Conservation (phyloP, 2,888 invertebrate species). For the Chalcosyrphus nemorum region DNA sequence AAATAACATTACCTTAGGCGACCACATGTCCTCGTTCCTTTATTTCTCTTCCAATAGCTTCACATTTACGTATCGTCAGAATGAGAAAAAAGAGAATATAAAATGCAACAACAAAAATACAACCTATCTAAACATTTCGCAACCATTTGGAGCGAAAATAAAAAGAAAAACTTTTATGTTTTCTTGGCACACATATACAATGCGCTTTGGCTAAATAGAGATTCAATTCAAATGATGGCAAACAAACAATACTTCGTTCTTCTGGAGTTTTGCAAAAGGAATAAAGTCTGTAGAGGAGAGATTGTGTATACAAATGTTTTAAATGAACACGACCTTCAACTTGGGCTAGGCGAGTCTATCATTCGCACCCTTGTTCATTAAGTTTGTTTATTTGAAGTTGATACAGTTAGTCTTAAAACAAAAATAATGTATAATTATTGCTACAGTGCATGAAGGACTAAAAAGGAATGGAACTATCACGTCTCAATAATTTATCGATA, state of each 20-base stretch:
- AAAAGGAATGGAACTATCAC: no score
- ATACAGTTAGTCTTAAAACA: background rate
- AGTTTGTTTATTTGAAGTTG: background rate
- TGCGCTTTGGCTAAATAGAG: background rate
- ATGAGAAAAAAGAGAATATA: background rate
- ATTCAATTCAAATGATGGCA: background rate
- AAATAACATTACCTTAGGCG: background rate
- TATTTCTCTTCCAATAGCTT: background rate
- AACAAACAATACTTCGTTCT: background rate
- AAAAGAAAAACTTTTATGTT: background rate
- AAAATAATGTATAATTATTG: background rate
- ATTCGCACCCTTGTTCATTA: background rate
- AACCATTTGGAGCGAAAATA: background rate
- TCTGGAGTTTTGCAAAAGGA: background rate
- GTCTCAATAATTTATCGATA: no score
- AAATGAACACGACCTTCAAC: background rate
- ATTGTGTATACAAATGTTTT: background rate
- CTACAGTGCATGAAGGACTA: no score
- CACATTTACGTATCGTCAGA: background rate
- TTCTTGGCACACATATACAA: background rate
- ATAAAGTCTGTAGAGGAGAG: background rate
- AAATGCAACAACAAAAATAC: background rate
- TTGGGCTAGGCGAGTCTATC: background rate
- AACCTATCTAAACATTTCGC: slow-evolving; percentile 3
- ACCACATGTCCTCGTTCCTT: background rate